These are phyloP conservation scores for Lampris megalopsis DNA, from an alignment of 2,113 vertebrate species.

Conservation along the genomic window DNA sequence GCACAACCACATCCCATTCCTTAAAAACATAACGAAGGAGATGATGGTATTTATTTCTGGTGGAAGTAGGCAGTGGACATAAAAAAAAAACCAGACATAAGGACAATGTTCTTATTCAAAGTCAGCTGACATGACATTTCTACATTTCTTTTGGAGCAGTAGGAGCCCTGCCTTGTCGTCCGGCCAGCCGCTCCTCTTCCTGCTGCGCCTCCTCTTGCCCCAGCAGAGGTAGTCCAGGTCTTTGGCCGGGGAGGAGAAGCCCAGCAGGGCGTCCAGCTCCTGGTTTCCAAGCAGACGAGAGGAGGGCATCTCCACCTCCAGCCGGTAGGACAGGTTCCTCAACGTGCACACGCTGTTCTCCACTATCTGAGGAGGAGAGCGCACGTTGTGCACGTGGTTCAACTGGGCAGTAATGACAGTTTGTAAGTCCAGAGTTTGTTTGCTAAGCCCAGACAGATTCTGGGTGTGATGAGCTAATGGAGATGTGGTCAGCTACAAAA, in stretches of 20 bases:
- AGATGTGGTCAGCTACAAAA: too few species aligned
- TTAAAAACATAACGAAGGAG: too few species aligned
- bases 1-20: too few species aligned
- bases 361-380: constrained; percentile 86
- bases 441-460: too few species aligned
- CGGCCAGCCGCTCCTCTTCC: constrained; percentile 88
- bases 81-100: too few species aligned
- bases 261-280: constrained; percentile 91
- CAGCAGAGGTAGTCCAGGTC: constrained; percentile 96
- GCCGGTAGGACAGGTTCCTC: constrained; percentile 96
- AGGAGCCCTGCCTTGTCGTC: constrained; percentile 88
- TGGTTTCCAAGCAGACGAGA: constrained; percentile 92
- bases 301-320: constrained; percentile 97
- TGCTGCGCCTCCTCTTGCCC: constrained; percentile 95
- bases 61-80: too few species aligned
- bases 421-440: too few species aligned
- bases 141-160: background rate
- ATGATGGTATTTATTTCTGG: too few species aligned
- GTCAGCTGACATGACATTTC: too few species aligned
- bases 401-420: too few species aligned
- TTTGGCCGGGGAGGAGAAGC: constrained; percentile 91
- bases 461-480: too few species aligned
- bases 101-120: too few species aligned
- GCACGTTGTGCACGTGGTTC: background rate
- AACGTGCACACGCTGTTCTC: constrained; percentile 98